A percentile compares a stretch with the other conserved stretches of the same genome.
phyloP scores from a whole-genome alignment of 2,888 invertebrate genomes.

The Poecilus cupreus region DNA sequence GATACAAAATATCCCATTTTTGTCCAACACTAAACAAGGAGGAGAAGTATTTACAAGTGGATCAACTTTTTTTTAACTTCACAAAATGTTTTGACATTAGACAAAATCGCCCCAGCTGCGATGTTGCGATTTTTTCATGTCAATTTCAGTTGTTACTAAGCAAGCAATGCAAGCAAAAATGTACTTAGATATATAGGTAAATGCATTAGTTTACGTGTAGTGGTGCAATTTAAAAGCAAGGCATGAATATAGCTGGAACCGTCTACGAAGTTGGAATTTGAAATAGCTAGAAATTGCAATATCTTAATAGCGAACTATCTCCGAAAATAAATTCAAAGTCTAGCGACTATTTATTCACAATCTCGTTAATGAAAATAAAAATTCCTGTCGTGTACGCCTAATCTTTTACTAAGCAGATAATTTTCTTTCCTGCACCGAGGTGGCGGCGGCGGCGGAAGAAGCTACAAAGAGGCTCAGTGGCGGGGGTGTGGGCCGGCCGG shows the following conservation, averaged over 20 bases:
- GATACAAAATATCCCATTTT: too few species aligned
- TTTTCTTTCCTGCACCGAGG: constrained; percentile 43
- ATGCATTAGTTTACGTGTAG: too few species aligned
- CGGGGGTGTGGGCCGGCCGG: background rate
- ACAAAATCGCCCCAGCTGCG: too few species aligned
- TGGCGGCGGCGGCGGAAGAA: background rate
- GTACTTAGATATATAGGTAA: too few species aligned
- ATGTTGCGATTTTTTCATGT: too few species aligned
- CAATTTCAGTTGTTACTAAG: too few species aligned
- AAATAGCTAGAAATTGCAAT: background rate
- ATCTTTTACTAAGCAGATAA: constrained; percentile 59
- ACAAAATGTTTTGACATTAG: too few species aligned
- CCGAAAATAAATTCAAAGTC: background rate
- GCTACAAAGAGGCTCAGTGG: constrained; percentile 21
- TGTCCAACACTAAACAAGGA: too few species aligned
- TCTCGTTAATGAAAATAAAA: constrained; percentile 54
- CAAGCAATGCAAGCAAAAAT: too few species aligned
- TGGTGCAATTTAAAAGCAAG: background rate
- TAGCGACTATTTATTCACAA: constrained; percentile 41
- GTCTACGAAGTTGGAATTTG: background rate
- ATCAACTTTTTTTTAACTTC: too few species aligned
- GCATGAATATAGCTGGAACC: background rate
- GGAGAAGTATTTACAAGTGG: too few species aligned
- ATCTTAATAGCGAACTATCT: background rate
- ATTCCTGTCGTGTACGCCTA: constrained; percentile 52